Conservation (phyloP, 2,888 invertebrate genomes). For the Atethmia centrago region DNA sequence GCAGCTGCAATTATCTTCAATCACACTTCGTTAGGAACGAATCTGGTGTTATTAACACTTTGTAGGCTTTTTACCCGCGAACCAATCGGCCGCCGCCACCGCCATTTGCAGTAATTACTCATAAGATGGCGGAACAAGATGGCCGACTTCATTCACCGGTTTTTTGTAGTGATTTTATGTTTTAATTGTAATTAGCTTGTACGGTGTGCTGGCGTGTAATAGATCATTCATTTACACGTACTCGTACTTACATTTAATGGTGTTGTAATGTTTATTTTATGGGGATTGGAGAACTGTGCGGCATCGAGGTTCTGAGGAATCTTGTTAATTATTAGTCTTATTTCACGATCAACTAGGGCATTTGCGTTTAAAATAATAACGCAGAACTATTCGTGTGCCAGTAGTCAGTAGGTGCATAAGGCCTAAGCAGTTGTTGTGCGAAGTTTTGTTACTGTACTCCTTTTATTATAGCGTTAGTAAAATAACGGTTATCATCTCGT, state of each 20-base stretch:
- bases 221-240: constrained; percentile 61
- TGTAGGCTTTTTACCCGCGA: constrained; percentile 80
- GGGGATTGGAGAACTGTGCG: constrained; percentile 21
- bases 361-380: constrained; percentile 38
- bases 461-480: too few relatives aligned
- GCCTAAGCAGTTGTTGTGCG: neutral
- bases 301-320: constrained; percentile 28
- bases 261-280: constrained; percentile 50
- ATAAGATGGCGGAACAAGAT: constrained; percentile 83
- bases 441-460: too few relatives aligned
- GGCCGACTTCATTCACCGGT: constrained; percentile 76
- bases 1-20: constrained; percentile 80
- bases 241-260: constrained; percentile 44
- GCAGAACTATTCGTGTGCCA: constrained; percentile 8
- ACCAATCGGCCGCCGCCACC: constrained; percentile 76
- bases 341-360: neutral
- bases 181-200: constrained; percentile 65
- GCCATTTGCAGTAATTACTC: constrained; percentile 85
- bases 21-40: constrained; percentile 84
- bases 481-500: too few relatives aligned
- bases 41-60: constrained; percentile 86
- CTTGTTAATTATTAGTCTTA: constrained; percentile 27
- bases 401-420: neutral
- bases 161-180: constrained; percentile 76
- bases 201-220: constrained; percentile 49